These are phyloP conservation scores for Spialia ferax DNA, from an alignment of 2,888 invertebrate genomes.

Conservation along the genomic window DNA sequence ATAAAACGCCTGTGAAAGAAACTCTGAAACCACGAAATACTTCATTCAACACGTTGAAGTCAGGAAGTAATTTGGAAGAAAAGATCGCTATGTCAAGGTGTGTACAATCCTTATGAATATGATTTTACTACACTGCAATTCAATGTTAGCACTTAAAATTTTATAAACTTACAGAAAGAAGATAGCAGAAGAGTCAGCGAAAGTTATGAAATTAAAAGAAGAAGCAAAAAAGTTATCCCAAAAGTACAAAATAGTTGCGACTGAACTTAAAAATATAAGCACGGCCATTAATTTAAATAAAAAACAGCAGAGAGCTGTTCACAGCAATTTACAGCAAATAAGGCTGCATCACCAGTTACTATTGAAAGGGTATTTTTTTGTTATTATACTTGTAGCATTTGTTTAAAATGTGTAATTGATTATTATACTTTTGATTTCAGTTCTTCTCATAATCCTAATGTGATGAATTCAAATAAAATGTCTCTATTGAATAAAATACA, in stretches of 20 bases:
- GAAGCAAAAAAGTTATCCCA: slow-evolving; percentile 73
- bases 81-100: slow-evolving; percentile 77
- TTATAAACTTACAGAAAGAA: slow-evolving; percentile 64
- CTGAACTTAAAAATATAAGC: slow-evolving; percentile 73
- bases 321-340: slow-evolving; percentile 69
- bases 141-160: not conserved
- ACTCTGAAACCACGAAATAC: slow-evolving; percentile 72
- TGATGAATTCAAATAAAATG: slow-evolving; percentile 61
- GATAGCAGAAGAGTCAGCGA: slow-evolving; percentile 77
- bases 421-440: slow-evolving; percentile 57
- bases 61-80: slow-evolving; percentile 63
- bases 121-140: not conserved
- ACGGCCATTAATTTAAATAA: slow-evolving; percentile 78
- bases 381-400: slow-evolving; percentile 15
- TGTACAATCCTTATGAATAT: not conserved
- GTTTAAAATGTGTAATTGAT: slow-evolving; percentile 22
- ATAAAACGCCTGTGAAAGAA: slow-evolving; percentile 59
- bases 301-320: slow-evolving; percentile 70
- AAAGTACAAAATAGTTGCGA: slow-evolving; percentile 76
- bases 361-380: slow-evolving; percentile 69
- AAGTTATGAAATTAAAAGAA: slow-evolving; percentile 75
- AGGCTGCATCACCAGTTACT: slow-evolving; percentile 75
- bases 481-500: slow-evolving; percentile 59
- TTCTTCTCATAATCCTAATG: slow-evolving; percentile 50
- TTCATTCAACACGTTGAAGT: slow-evolving; percentile 44